These are phyloP conservation scores for Ceratina calcarata DNA, from an alignment of 1,140 invertebrate genomes.

Conservation along the genomic window DNA sequence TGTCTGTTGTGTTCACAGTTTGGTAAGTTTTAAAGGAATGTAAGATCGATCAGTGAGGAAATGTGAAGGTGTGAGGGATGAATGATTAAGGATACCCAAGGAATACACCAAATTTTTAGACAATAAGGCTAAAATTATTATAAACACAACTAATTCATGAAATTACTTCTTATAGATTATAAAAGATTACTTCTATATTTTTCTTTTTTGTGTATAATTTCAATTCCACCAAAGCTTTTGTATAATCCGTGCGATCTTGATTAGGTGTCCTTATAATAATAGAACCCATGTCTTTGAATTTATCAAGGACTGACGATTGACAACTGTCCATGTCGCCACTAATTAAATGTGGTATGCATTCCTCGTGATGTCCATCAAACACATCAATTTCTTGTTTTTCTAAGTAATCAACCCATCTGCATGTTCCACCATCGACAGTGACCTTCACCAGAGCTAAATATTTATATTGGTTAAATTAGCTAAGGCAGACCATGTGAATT, in stretches of 20 bases:
- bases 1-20: too few species aligned
- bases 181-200: constrained; percentile 71
- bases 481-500: too few species aligned
- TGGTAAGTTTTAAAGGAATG: too few species aligned
- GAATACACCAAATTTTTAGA: too few species aligned
- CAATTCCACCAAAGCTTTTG: constrained; percentile 84
- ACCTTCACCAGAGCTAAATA: constrained; percentile 83
- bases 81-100: too few species aligned
- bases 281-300: constrained; percentile 81
- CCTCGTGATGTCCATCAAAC: constrained; percentile 49
- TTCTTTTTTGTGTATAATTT: constrained; percentile 64
- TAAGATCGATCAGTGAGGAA: too few species aligned
- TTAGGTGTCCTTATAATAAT: constrained; percentile 85
- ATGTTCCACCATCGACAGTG: constrained; percentile 88
- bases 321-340: constrained; percentile 93
- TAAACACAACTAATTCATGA: too few species aligned
- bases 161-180: too few species aligned
- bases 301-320: constrained; percentile 80
- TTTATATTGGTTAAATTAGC: too few species aligned
- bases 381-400: constrained; percentile 48
- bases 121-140: too few species aligned
- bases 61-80: too few species aligned
- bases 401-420: constrained; percentile 84
- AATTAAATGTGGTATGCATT: constrained; percentile 85
- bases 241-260: constrained; percentile 89